Conservation (phyloP, 2,888 invertebrate species). For the Gymnosoma rotundatum region DNA sequence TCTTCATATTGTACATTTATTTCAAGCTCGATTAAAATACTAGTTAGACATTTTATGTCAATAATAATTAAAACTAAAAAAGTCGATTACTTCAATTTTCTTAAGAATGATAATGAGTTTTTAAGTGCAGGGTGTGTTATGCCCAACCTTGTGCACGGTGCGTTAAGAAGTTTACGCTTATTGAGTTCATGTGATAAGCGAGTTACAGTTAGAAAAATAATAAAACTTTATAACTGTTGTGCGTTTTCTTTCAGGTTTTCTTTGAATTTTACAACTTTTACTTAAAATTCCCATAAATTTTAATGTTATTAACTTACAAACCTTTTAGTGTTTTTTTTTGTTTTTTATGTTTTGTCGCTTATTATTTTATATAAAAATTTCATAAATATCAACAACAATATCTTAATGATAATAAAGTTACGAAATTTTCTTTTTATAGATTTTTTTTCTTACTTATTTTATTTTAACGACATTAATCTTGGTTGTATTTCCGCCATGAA, state of each 20-base stretch:
- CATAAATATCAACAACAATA: constrained; percentile 67
- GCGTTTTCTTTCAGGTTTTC: not conserved
- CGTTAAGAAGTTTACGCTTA: too few species aligned
- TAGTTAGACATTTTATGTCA: too few species aligned
- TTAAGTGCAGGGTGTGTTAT: too few species aligned
- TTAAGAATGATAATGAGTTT: too few species aligned
- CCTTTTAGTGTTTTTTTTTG: constrained; percentile 35
- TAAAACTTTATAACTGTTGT: not conserved
- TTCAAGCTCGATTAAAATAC: too few species aligned
- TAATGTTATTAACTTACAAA: constrained; percentile 68
- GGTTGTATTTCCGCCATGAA: constrained; percentile 69
- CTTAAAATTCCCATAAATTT: constrained; percentile 69
- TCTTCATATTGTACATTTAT: too few species aligned
- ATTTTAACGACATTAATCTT: constrained; percentile 71
- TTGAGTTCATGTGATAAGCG: too few species aligned
- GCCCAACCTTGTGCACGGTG: too few species aligned
- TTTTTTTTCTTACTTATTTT: constrained; percentile 35
- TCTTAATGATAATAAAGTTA: constrained; percentile 71
- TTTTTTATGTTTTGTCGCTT: constrained; percentile 1
- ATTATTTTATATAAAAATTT: constrained; percentile 41
- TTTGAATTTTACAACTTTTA: constrained; percentile 44
- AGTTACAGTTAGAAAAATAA: too few species aligned
- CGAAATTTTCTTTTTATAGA: constrained; percentile 64
- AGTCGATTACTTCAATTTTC: too few species aligned
- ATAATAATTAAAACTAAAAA: too few species aligned